Percentiles rank a stretch among this genome's conserved stretches.
phyloP scores from a whole-genome alignment of 1,140 invertebrate species.

The Ectropis grisescens region DNA sequence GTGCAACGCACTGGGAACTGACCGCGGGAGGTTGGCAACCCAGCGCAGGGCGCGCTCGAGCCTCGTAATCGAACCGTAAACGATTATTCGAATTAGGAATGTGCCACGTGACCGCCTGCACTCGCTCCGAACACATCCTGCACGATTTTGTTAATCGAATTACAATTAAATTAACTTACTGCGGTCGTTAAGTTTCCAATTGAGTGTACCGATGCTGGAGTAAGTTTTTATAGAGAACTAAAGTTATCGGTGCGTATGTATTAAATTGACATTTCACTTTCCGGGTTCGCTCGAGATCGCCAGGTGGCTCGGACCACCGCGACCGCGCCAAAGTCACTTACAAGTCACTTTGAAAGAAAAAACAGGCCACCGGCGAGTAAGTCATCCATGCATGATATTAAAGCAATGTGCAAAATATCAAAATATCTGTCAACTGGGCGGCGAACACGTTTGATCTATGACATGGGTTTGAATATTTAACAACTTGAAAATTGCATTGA shows the following conservation, averaged over 20 bases:
- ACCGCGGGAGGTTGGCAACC: conserved; percentile 44
- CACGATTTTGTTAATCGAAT: conserved; percentile 17
- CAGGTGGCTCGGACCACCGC: conserved; percentile 41
- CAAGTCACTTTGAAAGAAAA: conserved; percentile 56
- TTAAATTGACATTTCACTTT: conserved; percentile 42
- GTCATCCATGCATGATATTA: conserved; percentile 57
- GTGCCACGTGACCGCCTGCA: conserved; percentile 34
- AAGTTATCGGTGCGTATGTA: conserved; percentile 12
- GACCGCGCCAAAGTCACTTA: conserved; percentile 55
- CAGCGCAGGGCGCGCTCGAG: conserved; percentile 25
- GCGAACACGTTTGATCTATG: conserved; percentile 46
- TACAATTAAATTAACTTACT: conserved; percentile 8
- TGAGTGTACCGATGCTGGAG: no score
- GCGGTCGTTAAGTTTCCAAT: no score
- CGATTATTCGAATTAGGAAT: conserved; percentile 39
- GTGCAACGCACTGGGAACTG: conserved; percentile 52
- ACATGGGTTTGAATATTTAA: no score
- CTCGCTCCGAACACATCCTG: conserved; percentile 13
- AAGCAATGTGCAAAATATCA: conserved; percentile 53
- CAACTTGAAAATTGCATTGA: no score
- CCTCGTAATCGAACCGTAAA: conserved; percentile 31
- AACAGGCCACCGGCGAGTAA: conserved; percentile 54
- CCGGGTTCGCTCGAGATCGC: conserved; percentile 25
- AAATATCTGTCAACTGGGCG: conserved; percentile 55
- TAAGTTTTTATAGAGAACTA: no score